Conservation (phyloP, 2,113 vertebrate genomes). For the Ceyx melanurus region DNA sequence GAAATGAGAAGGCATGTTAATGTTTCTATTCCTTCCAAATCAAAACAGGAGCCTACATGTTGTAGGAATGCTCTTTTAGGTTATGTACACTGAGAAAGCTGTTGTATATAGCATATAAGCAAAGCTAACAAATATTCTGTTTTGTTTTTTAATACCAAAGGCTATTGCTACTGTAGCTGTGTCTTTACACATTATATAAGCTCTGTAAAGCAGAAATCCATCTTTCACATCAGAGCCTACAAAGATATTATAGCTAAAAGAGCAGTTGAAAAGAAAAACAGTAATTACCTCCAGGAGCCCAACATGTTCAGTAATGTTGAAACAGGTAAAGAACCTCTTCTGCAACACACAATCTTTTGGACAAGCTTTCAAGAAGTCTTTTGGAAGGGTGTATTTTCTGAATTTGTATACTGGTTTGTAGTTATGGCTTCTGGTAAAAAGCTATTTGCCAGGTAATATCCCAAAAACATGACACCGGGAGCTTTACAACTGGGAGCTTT, state of each 20-base stretch:
- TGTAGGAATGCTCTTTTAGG: slow-evolving; percentile 26
- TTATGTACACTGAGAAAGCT: neutral
- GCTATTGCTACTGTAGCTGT: neutral
- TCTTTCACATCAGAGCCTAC: neutral
- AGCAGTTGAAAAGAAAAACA: neutral
- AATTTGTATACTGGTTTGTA: neutral
- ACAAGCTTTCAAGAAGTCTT: neutral
- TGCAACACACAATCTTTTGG: neutral
- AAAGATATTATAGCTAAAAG: neutral
- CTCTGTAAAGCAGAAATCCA: neutral
- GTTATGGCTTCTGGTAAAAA: neutral
- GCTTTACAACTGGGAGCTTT: neutral
- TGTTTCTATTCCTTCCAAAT: slow-evolving; percentile 44
- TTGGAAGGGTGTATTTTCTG: neutral
- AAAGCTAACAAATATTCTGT: neutral
- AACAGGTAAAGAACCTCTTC: neutral
- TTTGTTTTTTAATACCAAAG: neutral
- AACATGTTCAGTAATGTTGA: neutral
- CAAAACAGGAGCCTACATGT: slow-evolving; percentile 8
- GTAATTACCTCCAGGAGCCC: neutral
- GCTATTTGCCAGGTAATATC: neutral
- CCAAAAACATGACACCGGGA: neutral
- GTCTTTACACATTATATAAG: neutral
- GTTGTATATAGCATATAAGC: neutral
- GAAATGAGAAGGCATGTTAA: slow-evolving; percentile 46